Percentiles rank a stretch among this genome's conserved stretches.
phyloP scores from a whole-genome alignment of 2,113 vertebrate genomes.

The human (Homo sapiens) region GRCh38 chr5:141915001-141915500 shows the following conservation, averaged over 20 bases:
- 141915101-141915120: neutral
- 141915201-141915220: neutral
- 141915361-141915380: neutral
- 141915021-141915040: neutral
- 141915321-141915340: neutral
- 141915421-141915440: constrained; percentile 13
- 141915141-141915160: neutral
- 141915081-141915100: neutral
- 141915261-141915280: neutral
- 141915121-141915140: neutral
- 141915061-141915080: neutral
- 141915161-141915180: neutral
- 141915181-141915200: neutral
- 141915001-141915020: neutral
- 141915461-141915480: neutral
- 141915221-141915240: neutral
- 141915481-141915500: neutral
- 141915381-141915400: neutral
- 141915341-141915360: neutral
- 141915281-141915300: neutral
- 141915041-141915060: neutral
- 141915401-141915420: neutral
- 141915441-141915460: neutral
- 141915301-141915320: neutral
- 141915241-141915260: neutral